A percentile compares a stretch with the other conserved stretches of the same genome.
These are phyloP conservation scores for Ptychobarbus kaznakovi DNA, from an alignment of 2,797 vertebrate genomes.

Conservation along the genomic window DNA sequence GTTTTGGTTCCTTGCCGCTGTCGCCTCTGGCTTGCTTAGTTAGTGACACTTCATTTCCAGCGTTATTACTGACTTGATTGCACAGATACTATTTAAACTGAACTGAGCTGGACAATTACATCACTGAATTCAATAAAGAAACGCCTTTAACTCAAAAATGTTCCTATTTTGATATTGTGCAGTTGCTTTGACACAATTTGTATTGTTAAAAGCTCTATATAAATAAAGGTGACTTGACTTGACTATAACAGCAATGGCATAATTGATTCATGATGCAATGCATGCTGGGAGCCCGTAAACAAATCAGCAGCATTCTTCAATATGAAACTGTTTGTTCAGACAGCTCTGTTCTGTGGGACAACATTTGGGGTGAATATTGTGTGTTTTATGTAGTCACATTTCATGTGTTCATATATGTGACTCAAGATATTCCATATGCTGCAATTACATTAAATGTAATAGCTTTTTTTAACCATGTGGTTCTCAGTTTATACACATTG, in stretches of 20 bases:
- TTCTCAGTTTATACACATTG: background rate
- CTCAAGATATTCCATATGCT: background rate
- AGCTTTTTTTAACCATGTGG: background rate
- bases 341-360: background rate
- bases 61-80: too few relatives aligned
- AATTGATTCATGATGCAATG: background rate
- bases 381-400: background rate
- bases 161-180: too few relatives aligned
- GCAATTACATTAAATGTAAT: background rate
- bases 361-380: background rate
- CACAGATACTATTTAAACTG: too few relatives aligned
- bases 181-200: too few relatives aligned
- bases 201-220: too few relatives aligned
- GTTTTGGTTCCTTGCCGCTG: too few relatives aligned
- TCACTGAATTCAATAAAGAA: too few relatives aligned
- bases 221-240: too few relatives aligned
- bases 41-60: too few relatives aligned
- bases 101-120: too few relatives aligned
- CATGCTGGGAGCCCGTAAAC: background rate
- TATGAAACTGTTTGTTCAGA: background rate
- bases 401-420: background rate
- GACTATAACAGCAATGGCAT: background rate
- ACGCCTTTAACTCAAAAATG: too few relatives aligned
- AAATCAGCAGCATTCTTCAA: background rate
- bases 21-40: too few relatives aligned